Evolutionary conservation across 2,888 invertebrate species (phyloP).

Genomic region (Drosophila melanosoma): DNA sequence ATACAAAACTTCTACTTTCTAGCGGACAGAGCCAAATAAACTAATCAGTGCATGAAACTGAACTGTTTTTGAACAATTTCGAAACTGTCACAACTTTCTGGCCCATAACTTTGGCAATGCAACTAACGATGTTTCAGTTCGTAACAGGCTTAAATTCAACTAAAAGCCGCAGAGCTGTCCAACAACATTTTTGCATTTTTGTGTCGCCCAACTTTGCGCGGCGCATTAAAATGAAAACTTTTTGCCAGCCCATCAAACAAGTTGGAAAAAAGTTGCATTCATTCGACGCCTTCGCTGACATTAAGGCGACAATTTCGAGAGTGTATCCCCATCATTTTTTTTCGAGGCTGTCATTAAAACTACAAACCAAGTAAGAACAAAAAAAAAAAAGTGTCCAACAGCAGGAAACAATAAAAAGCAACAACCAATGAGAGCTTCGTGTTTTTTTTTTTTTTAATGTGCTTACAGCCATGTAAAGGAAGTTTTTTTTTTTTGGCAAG

Average conservation of each 20-base stretch:
- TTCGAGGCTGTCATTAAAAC: slow-evolving; percentile 70
- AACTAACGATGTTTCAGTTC: slow-evolving; percentile 13
- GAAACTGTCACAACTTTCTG: slow-evolving; percentile 35
- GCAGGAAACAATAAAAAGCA: slow-evolving; percentile 60
- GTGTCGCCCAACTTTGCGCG: slow-evolving; percentile 35
- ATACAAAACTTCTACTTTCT: neutral
- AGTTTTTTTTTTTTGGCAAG: slow-evolving; percentile 62
- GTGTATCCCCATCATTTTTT: slow-evolving; percentile 28
- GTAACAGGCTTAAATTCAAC: slow-evolving; percentile 30
- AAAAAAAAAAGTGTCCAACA: slow-evolving; percentile 42
- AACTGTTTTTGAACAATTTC: slow-evolving; percentile 18
- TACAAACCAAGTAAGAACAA: slow-evolving; percentile 53
- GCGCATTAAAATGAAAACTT: slow-evolving; percentile 50
- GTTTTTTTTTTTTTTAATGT: slow-evolving; percentile 9
- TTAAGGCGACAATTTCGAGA: slow-evolving; percentile 74
- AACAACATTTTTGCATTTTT: slow-evolving; percentile 29
- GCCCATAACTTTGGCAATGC: slow-evolving; percentile 5
- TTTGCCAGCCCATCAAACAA: slow-evolving; percentile 29
- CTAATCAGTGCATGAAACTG: slow-evolving; percentile 14
- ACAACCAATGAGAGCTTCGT: slow-evolving; percentile 24
- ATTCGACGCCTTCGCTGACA: slow-evolving; percentile 58
- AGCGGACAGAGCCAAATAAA: neutral
- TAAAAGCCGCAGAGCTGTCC: slow-evolving; percentile 31
- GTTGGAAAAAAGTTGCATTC: slow-evolving; percentile 46
- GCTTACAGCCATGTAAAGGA: slow-evolving; percentile 42